A percentile compares a stretch with the other conserved stretches of the same genome.
Evolutionary conservation across 2,797 vertebrate species (phyloP).

Genomic region (Gallinago solitaria): DNA sequence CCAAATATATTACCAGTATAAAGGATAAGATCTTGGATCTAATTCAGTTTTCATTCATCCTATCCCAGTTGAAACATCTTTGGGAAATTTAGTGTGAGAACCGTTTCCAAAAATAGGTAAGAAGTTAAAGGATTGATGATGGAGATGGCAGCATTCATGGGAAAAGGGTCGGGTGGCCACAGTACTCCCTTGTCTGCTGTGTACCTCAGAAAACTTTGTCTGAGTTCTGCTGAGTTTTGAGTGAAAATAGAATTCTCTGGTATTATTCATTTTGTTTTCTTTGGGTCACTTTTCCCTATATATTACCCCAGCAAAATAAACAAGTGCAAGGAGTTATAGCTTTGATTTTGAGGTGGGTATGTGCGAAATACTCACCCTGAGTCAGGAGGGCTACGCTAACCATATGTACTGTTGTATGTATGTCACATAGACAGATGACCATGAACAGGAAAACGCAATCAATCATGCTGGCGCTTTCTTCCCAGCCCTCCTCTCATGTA

Average conservation of each 20-base stretch:
- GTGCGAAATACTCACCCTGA: background rate
- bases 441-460: conserved; percentile 29
- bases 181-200: background rate
- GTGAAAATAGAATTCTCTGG: background rate
- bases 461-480: background rate
- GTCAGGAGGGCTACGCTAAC: background rate
- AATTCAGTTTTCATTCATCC: conserved; percentile 12
- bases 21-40: conserved; percentile 1
- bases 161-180: background rate
- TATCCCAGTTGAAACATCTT: background rate
- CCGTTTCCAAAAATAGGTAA: conserved; percentile 1
- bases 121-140: conserved; percentile 7
- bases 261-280: background rate
- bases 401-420: background rate
- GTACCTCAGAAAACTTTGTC: background rate
- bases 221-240: background rate
- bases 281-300: background rate
- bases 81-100: conserved; percentile 41
- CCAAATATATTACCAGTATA: background rate
- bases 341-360: conserved; percentile 10
- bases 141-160: background rate
- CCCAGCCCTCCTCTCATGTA: background rate
- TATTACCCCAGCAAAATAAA: conserved; percentile 27
- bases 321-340: background rate
- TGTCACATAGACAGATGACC: background rate